These are phyloP conservation scores for Bufo bufo DNA, from an alignment of 2,113 vertebrate genomes.

Conservation along the genomic window DNA sequence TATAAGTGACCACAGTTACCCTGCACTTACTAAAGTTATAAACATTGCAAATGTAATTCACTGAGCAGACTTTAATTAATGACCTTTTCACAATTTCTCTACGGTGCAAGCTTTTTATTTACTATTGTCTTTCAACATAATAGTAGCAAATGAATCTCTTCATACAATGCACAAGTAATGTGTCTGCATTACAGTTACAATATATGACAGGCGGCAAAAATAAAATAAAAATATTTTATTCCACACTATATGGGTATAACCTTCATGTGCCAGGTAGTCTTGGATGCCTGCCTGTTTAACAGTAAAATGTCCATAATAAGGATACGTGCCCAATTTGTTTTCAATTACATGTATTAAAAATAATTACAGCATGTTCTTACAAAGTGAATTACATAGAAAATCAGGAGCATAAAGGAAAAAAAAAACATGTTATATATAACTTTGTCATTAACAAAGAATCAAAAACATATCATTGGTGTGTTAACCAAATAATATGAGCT, in stretches of 20 bases:
- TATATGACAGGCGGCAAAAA: background rate
- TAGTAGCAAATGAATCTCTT: constrained; percentile 55
- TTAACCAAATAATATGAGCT: background rate
- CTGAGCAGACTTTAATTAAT: constrained; percentile 59
- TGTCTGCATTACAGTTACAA: constrained; percentile 39
- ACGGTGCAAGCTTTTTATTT: constrained; percentile 54
- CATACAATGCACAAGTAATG: constrained; percentile 47
- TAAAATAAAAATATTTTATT: constrained; percentile 7
- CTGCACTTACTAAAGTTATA: constrained; percentile 57
- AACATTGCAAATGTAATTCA: constrained; percentile 59
- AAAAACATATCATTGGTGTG: background rate
- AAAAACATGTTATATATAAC: background rate
- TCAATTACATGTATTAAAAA: constrained; percentile 1
- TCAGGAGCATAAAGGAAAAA: background rate
- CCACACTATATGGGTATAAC: constrained; percentile 33
- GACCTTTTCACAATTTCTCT: constrained; percentile 55
- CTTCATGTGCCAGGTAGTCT: constrained; percentile 18
- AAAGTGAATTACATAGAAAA: background rate
- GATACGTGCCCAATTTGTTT: constrained; percentile 11
- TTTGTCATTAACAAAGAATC: background rate
- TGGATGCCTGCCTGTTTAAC: constrained; percentile 3
- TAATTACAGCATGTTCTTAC: background rate
- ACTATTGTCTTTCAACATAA: constrained; percentile 58
- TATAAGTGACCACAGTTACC: constrained; percentile 59
- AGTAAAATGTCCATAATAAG: background rate